These are phyloP conservation scores for Pseudopodoces humilis DNA, from an alignment of 2,113 vertebrate genomes.

Conservation along the genomic window DNA sequence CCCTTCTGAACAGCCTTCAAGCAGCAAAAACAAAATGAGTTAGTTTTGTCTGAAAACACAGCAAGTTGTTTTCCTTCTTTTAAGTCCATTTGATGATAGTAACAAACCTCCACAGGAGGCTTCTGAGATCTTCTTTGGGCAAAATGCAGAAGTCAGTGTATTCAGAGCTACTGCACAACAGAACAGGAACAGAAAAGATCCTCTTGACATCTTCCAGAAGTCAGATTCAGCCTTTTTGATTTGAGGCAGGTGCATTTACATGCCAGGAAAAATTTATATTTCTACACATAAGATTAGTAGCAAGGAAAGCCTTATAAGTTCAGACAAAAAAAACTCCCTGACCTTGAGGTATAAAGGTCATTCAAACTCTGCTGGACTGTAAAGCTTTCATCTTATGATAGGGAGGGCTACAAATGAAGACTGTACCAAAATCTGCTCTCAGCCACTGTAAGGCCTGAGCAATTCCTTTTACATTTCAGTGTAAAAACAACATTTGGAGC, in stretches of 20 bases:
- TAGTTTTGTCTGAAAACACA: not conserved
- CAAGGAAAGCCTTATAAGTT: not conserved
- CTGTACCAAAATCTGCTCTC: not conserved
- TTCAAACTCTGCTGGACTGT: not conserved
- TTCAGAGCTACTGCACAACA: not conserved
- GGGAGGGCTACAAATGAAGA: not conserved
- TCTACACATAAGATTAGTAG: not conserved
- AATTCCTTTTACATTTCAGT: not conserved
- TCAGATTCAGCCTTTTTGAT: not conserved
- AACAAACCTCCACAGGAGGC: not conserved
- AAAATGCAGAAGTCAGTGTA: not conserved
- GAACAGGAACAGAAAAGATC: not conserved
- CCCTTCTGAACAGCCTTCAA: not conserved
- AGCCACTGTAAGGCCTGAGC: not conserved
- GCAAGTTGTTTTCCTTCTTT: conserved; percentile 5
- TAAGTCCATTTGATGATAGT: not conserved
- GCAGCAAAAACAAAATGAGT: not conserved
- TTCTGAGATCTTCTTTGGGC: not conserved
- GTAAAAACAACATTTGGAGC: not conserved
- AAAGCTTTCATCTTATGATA: not conserved
- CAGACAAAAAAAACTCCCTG: not conserved
- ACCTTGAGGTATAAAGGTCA: not conserved
- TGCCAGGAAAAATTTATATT: not conserved
- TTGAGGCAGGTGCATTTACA: not conserved
- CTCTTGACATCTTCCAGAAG: not conserved